Conservation (phyloP, 2,888 invertebrate species). For the Leptopilina myrica region DNA sequence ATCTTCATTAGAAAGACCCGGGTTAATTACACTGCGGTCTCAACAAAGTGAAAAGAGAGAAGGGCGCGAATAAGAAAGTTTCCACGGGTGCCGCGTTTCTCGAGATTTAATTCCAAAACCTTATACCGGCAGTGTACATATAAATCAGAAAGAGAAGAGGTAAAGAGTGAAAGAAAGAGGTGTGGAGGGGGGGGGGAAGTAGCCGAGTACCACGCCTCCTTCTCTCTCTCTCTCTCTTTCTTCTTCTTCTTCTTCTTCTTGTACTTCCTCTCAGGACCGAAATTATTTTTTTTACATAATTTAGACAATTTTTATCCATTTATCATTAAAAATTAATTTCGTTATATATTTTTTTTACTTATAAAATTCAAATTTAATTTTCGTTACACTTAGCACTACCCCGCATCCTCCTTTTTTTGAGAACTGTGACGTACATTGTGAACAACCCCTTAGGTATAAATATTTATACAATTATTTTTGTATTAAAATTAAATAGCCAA, state of each 20-base stretch:
- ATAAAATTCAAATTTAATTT: too few species aligned
- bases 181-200: slow-evolving; percentile 43
- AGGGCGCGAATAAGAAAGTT: slow-evolving; percentile 57
- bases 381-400: too few species aligned
- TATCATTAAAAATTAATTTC: too few species aligned
- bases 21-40: slow-evolving; percentile 68
- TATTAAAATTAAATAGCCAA: too few species aligned
- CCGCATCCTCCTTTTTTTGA: too few species aligned
- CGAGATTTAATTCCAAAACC: slow-evolving; percentile 68
- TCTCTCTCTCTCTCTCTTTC: slow-evolving; percentile 40
- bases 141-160: slow-evolving; percentile 64
- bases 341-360: too few species aligned
- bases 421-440: too few species aligned
- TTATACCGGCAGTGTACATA: slow-evolving; percentile 59
- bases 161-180: slow-evolving; percentile 42
- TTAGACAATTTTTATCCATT: too few species aligned
- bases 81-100: slow-evolving; percentile 51
- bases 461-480: too few species aligned
- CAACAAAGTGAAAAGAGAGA: slow-evolving; percentile 49
- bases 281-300: background rate
- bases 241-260: slow-evolving; percentile 49
- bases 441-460: too few species aligned
- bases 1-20: slow-evolving; percentile 70
- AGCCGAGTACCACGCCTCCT: slow-evolving; percentile 47
- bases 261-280: slow-evolving; percentile 16